Evolutionary conservation across 53 echinoderm and acorn worm genomes (phyloP).

Genomic region (Henricia sp.): DNA sequence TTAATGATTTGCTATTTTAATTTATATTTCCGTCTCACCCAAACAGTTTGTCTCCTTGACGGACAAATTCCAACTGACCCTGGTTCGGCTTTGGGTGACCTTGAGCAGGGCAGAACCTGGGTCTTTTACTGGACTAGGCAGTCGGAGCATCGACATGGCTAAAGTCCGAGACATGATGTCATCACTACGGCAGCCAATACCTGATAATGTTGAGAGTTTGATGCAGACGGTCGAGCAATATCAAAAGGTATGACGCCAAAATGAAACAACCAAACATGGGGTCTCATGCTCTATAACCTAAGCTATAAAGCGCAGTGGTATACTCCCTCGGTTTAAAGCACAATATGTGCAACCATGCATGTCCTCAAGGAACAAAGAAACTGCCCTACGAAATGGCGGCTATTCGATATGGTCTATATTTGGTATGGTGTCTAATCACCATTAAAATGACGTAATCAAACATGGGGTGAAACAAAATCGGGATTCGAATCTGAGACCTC

Average conservation of each 20-base stretch:
- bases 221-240: conserved; percentile 91
- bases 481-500: no score
- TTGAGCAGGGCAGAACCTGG: conserved; percentile 18
- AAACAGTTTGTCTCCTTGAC: conserved; percentile 83
- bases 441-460: no score
- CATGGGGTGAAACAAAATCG: no score
- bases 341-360: no score
- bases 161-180: conserved; percentile 78
- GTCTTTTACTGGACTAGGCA: neutral
- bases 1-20: neutral
- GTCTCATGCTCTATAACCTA: no score
- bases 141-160: conserved; percentile 75
- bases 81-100: conserved; percentile 51
- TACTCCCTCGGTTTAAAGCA: no score
- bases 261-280: no score
- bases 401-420: no score
- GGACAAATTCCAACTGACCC: conserved; percentile 70
- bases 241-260: conserved; percentile 88
- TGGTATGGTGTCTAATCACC: no score
- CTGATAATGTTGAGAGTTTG: conserved; percentile 75
- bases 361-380: no score
- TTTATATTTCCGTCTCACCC: neutral
- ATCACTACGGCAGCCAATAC: conserved; percentile 68
- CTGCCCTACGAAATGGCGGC: no score
- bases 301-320: no score